Evolutionary conservation across 2,888 invertebrate genomes (phyloP).

Genomic region (Standfussiana lucernea): DNA sequence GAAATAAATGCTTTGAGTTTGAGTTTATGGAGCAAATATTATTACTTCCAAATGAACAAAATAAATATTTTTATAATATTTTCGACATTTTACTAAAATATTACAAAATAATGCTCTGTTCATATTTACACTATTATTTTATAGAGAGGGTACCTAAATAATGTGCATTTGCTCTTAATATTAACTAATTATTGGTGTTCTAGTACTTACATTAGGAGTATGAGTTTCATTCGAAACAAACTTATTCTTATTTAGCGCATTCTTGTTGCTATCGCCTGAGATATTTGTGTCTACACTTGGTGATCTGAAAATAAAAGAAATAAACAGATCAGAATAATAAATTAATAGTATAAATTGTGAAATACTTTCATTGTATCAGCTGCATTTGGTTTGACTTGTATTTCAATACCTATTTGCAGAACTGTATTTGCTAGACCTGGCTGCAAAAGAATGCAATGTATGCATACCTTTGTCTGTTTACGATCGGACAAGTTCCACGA

Average conservation of each 20-base stretch:
- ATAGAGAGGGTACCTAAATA: background rate
- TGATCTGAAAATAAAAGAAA: conserved; percentile 84
- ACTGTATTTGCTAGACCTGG: conserved; percentile 26
- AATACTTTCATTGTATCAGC: background rate
- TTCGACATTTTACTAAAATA: background rate
- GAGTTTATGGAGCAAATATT: too few species aligned
- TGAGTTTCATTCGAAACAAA: conserved; percentile 91
- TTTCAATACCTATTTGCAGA: conserved; percentile 39
- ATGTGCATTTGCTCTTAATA: background rate
- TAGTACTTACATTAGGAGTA: conserved; percentile 92
- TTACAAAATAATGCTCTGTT: background rate
- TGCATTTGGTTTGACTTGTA: conserved; percentile 24
- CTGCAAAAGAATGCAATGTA: conserved; percentile 2
- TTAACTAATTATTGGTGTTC: background rate
- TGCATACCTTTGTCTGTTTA: background rate
- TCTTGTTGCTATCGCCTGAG: conserved; percentile 90
- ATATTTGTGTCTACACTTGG: conserved; percentile 93
- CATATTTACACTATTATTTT: background rate
- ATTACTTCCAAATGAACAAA: background rate
- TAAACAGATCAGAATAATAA: background rate
- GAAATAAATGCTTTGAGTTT: too few species aligned
- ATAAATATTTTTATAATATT: background rate
- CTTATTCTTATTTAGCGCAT: conserved; percentile 90
- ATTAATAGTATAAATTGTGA: background rate
- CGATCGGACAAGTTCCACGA: background rate